A percentile compares a stretch with the other conserved stretches of the same genome.
phyloP scores from a whole-genome alignment of 2,113 vertebrate species.

The Pituophis catenifer region DNA sequence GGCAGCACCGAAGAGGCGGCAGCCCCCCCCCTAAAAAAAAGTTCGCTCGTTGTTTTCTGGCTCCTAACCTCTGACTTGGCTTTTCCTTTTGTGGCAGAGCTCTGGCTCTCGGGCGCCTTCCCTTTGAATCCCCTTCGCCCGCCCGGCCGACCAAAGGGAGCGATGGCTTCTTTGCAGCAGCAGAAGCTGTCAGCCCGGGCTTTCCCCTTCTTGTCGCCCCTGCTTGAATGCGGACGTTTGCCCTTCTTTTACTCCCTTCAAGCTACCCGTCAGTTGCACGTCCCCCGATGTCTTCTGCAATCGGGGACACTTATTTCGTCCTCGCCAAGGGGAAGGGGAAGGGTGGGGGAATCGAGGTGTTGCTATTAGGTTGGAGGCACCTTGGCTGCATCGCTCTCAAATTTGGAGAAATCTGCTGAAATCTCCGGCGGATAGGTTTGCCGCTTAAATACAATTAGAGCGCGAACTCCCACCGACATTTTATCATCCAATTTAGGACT shows the following conservation, averaged over 20 bases:
- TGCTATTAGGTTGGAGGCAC: constrained; percentile 48
- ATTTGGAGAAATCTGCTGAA: neutral
- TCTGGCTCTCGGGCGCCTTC: constrained; percentile 12
- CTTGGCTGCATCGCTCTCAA: neutral
- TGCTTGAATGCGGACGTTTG: neutral
- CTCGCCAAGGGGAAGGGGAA: constrained; percentile 14
- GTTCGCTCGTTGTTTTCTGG: constrained; percentile 51
- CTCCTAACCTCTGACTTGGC: neutral
- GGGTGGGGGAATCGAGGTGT: neutral
- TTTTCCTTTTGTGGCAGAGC: constrained; percentile 19
- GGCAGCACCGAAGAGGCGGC: constrained; percentile 47
- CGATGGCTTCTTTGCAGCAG: constrained; percentile 27
- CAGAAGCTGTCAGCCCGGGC: neutral
- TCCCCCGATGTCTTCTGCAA: constrained; percentile 29
- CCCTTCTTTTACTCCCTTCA: neutral
- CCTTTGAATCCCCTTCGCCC: neutral
- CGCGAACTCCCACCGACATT: neutral
- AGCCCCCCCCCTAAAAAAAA: constrained; percentile 33
- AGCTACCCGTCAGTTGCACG: neutral
- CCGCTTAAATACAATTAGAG: constrained; percentile 29
- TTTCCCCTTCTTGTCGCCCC: neutral
- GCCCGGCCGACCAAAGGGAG: neutral
- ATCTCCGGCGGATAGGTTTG: constrained; percentile 33
- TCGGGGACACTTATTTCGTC: constrained; percentile 45
- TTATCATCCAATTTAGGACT: constrained; percentile 15